These are phyloP conservation scores for Thera britannica DNA, from an alignment of 2,888 invertebrate species.

Conservation along the genomic window DNA sequence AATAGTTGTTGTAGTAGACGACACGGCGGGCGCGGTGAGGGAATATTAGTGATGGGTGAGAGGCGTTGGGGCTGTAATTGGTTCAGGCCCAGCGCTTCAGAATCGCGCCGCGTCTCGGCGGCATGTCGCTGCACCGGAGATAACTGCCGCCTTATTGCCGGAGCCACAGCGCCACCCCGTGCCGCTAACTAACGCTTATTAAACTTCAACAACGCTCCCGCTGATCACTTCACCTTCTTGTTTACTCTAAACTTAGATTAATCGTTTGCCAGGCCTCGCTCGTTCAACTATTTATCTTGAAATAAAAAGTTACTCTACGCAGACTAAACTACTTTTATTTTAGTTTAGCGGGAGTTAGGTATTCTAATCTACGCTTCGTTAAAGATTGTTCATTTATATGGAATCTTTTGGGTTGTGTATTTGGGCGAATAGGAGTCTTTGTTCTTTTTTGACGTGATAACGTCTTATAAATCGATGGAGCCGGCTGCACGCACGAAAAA, in stretches of 20 bases:
- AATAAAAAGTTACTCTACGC: constrained; percentile 51
- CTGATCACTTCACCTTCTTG: constrained; percentile 84
- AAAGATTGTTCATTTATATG: constrained; percentile 17
- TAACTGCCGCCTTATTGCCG: constrained; percentile 77
- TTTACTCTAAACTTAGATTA: constrained; percentile 83
- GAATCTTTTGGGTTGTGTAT: neutral
- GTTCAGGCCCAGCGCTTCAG: constrained; percentile 34
- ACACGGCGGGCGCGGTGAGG: constrained; percentile 12
- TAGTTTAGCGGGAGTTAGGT: constrained; percentile 34
- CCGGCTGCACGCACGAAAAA: no score
- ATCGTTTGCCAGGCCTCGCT: constrained; percentile 71
- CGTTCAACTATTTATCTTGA: constrained; percentile 65
- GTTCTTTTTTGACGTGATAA: no score
- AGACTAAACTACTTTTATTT: constrained; percentile 35
- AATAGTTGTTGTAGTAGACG: constrained; percentile 40
- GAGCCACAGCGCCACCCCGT: constrained; percentile 61
- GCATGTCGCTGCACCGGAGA: constrained; percentile 70
- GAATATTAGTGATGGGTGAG: constrained; percentile 49
- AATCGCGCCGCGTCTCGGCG: constrained; percentile 27
- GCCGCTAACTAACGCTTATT: constrained; percentile 82
- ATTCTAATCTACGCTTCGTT: constrained; percentile 32
- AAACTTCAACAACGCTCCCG: constrained; percentile 82
- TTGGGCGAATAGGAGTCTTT: neutral
- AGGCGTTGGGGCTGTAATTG: constrained; percentile 62
- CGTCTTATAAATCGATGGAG: no score